Percentiles rank a stretch among this genome's conserved stretches.
These are phyloP conservation scores for Halictus rubicundus DNA, from an alignment of 1,140 invertebrate species.

Conservation along the genomic window DNA sequence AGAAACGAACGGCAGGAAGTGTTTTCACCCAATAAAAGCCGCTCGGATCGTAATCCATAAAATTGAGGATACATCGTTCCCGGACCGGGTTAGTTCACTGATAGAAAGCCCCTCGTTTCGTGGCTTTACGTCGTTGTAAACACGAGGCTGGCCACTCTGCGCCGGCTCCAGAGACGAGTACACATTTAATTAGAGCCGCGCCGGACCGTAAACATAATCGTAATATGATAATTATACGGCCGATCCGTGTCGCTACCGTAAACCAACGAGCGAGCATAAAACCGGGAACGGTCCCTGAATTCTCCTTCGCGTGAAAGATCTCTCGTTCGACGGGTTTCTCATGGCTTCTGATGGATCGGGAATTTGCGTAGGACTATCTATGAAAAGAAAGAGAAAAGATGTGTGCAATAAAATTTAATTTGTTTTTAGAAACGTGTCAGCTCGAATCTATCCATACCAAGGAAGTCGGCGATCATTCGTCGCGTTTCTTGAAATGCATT, in stretches of 20 bases:
- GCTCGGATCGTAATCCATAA: conserved; percentile 28
- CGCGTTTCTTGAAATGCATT: no score
- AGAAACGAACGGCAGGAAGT: neutral
- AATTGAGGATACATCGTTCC: conserved; percentile 36
- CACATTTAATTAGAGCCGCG: conserved; percentile 64
- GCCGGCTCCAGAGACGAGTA: conserved; percentile 27
- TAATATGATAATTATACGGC: conserved; percentile 71
- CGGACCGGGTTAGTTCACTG: conserved; percentile 34
- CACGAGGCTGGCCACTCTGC: conserved; percentile 8
- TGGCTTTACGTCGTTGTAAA: conserved; percentile 51
- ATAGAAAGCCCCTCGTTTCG: conserved; percentile 25
- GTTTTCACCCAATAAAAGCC: conserved; percentile 17
- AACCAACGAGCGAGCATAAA: conserved; percentile 39
- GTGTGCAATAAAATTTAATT: no score
- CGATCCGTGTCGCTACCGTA: conserved; percentile 33
- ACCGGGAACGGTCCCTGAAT: neutral
- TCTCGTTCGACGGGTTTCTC: conserved; percentile 9
- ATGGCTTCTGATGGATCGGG: neutral
- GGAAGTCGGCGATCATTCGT: no score
- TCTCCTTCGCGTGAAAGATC: conserved; percentile 12
- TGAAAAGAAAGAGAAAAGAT: no score
- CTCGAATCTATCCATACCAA: neutral
- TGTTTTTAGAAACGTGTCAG: no score
- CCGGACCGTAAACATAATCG: conserved; percentile 64
- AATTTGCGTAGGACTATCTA: neutral